Base-by-base conservation (phyloP, 1,140 invertebrate species). In the Pristionchus pacificus region DNA sequence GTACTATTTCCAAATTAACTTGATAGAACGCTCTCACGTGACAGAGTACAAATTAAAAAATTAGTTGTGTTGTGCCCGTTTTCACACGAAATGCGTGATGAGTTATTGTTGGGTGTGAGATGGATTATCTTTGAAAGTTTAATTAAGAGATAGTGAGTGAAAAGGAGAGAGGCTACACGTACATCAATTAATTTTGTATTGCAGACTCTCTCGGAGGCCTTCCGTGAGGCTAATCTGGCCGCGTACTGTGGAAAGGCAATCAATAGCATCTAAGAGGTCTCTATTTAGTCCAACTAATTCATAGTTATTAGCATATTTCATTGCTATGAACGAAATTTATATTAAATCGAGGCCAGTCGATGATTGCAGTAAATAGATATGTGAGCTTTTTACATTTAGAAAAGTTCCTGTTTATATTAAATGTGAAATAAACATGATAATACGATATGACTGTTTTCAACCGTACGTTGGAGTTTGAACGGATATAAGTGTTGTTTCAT, bases 211-310 rank as follows among this genome's bases (percentile, higher is more conserved):
- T 89, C 95, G 1, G 97, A 99, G 87, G 96, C 97, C 1, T 88
- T 98, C 66, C 89, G 95, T 85, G 97, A 99, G 88, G 97, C 96
- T 10, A 94, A 97, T 84, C 84, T 98, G 33, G 90, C 92, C 25
- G 95, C 96, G 1, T 97, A 93, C 83, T 93, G 89, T 85, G 97
- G 97, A 75, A 98, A 98, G 87, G 89, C 97, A 28, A 98, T 99
- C 85, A 99, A 99, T 70, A 74, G 67, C 57, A 59, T 81, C 63
- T 82, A 74, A 77, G 30, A n/a, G n/a, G n/a, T n/a, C n/a, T n/a
- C n/a, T n/a, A n/a, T n/a, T n/a, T n/a, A n/a, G n/a, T n/a, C n/a
- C n/a, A n/a, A n/a, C n/a, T n/a, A n/a, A n/a, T n/a, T n/a, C n/a
- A n/a, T n/a, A n/a, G n/a, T n/a, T n/a, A n/a, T n/a, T n/a, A n/a